phyloP scores from a whole-genome alignment of 2,797 vertebrate species.

The Micromesistius poutassou region DNA sequence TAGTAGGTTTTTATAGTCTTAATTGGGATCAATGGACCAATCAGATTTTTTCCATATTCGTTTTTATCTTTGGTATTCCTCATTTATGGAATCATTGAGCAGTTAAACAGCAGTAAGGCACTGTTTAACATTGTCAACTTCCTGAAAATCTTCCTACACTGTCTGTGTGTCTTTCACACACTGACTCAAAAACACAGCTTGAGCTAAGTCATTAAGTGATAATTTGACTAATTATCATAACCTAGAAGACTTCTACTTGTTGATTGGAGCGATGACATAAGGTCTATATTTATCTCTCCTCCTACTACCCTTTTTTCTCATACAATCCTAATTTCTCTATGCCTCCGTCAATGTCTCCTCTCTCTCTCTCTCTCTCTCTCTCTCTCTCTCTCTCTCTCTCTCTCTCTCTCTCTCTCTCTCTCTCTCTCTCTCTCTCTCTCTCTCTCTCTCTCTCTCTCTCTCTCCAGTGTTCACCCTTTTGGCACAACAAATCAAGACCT shows the following conservation, averaged over 20 bases:
- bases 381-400: slow-evolving; percentile 12
- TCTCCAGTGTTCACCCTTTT: no score
- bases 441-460: slow-evolving; percentile 14
- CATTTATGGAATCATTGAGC: slow-evolving; percentile 64
- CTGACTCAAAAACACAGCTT: slow-evolving; percentile 11
- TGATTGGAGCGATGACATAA: slow-evolving; percentile 25
- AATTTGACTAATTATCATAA: slow-evolving; percentile 57
- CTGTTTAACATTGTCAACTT: neutral
- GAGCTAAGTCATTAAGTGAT: slow-evolving; percentile 51
- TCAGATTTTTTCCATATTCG: neutral
- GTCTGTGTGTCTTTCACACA: neutral
- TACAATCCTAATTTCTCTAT: slow-evolving; percentile 38
- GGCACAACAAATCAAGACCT: no score
- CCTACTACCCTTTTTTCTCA: slow-evolving; percentile 37
- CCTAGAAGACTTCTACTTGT: slow-evolving; percentile 45
- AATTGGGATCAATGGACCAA: slow-evolving; percentile 1
- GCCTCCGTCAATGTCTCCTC: slow-evolving; percentile 7
- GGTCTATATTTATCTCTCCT: neutral
- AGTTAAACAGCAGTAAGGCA: slow-evolving; percentile 42
- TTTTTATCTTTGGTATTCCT: slow-evolving; percentile 13
- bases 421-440: slow-evolving; percentile 29
- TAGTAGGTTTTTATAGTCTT: neutral
- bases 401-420: slow-evolving; percentile 30
- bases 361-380: slow-evolving; percentile 37
- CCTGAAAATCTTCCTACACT: neutral